Base-by-base conservation (phyloP, 2,888 invertebrate species). In the Pristionchus arcanus region DNA sequence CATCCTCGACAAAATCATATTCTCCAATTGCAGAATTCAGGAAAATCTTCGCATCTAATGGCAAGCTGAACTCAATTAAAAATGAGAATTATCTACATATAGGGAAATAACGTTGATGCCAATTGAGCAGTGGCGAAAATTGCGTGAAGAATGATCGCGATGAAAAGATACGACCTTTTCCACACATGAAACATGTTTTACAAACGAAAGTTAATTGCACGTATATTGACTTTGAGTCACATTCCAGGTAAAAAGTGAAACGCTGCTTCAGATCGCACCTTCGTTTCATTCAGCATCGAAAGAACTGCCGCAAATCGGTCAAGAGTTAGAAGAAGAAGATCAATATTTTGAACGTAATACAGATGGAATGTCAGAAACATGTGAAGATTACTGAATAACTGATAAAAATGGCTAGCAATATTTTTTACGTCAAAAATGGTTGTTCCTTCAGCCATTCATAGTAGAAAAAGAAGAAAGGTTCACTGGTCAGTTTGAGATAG, bases 311-410 rank as follows among this genome's bases (percentile, higher is more conserved):
- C 74, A 37, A 74, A 74, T 37, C 74, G 74, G 19, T 74, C 74
- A 34, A 74, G 21, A 74, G 74, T 74, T 15, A 74, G 25, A 21
- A 74, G 37, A 9, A 74, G 37, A 37, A 74, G 74, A 37, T 74
- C 74, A 37, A 74, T 74, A 37, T 74, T 74, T 74, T 74, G 74
- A 19, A 74, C 74, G 31, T 37, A 37, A 11, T 74, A 74, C 4
- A 74, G 21, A 21, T 74, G n/a, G 1, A 34, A 74, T 15, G 31
- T 19, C 16, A 74, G 74, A n/a, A 74, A 74, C 9, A 31, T 4
- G 74, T 74, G 74, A 1, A 37, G 21, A 74, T 74, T 37, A 19
- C 74, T 74, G 68, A 68, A 68, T 7, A 25, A 59, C 25, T 59
- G 25, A 16, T 59, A 7, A 25, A 19, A 19, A 25, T 59, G 15